A percentile compares a stretch with the other conserved stretches of the same genome.
Conservation (phyloP, 1,140 invertebrate genomes). For the Drosophila nikananu region DNA sequence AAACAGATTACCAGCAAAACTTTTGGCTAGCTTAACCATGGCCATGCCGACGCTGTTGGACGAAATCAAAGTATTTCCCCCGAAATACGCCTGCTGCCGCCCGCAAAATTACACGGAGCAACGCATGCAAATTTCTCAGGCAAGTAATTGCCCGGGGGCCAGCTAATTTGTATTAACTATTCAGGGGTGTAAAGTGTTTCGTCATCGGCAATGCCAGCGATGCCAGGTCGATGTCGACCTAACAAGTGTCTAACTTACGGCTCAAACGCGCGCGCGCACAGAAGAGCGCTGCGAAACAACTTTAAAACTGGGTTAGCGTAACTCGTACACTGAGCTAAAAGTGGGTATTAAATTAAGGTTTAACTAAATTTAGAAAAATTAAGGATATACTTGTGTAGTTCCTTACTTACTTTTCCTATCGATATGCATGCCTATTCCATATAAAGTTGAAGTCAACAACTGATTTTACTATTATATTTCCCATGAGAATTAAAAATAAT, state of each 20-base stretch:
- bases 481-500: no score
- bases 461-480: no score
- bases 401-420: no score
- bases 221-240: constrained; percentile 39
- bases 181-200: constrained; percentile 59
- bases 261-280: constrained; percentile 37
- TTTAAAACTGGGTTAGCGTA: constrained; percentile 64
- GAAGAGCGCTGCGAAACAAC: constrained; percentile 47
- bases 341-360: no score
- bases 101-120: constrained; percentile 35
- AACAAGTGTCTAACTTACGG: constrained; percentile 50
- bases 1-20: constrained; percentile 71
- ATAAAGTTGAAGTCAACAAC: no score
- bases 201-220: constrained; percentile 35
- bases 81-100: background rate
- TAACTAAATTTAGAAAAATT: no score
- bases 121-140: constrained; percentile 53
- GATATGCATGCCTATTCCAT: no score
- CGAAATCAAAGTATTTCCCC: constrained; percentile 49
- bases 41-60: constrained; percentile 28
- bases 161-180: constrained; percentile 67
- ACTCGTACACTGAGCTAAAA: background rate
- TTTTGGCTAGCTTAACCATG: constrained; percentile 68
- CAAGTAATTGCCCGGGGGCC: constrained; percentile 41
- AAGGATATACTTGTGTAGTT: no score